Evolutionary conservation across 1,140 invertebrate genomes (phyloP).

Genomic region (Drosophila nasuta): DNA sequence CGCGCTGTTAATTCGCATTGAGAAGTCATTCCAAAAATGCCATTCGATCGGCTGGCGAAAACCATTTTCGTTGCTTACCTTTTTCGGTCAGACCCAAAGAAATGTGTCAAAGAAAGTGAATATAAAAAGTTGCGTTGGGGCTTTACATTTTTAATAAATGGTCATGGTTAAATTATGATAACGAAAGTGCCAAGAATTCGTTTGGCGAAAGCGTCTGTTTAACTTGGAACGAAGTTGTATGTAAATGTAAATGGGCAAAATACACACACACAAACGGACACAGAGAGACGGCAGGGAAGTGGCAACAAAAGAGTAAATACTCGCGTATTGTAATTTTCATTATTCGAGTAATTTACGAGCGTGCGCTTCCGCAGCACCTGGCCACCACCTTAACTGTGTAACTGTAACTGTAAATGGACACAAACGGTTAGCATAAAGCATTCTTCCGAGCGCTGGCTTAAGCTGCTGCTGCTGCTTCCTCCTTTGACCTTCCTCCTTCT

Average conservation of each 20-base stretch:
- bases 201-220: conserved; percentile 2
- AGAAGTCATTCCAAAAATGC: not conserved
- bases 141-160: conserved; percentile 24
- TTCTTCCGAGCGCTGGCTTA: conserved; percentile 22
- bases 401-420: conserved; percentile 43
- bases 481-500: not conserved
- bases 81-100: conserved; percentile 19
- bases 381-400: conserved; percentile 9
- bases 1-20: conserved; percentile 9
- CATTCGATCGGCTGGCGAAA: not conserved
- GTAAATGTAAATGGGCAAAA: conserved; percentile 6
- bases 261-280: not conserved
- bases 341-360: conserved; percentile 80
- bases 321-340: conserved; percentile 74
- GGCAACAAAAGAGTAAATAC: conserved; percentile 72
- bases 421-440: conserved; percentile 34
- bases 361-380: conserved; percentile 54
- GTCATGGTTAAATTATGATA: conserved; percentile 13
- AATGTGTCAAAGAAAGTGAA: conserved; percentile 14
- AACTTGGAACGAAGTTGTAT: not conserved
- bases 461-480: not conserved
- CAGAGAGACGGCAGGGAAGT: not conserved
- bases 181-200: conserved; percentile 22
- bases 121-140: not conserved
- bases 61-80: conserved; percentile 26